These are phyloP conservation scores for Dallia pectoralis DNA, from an alignment of 2,797 vertebrate species.

Conservation along the genomic window DNA sequence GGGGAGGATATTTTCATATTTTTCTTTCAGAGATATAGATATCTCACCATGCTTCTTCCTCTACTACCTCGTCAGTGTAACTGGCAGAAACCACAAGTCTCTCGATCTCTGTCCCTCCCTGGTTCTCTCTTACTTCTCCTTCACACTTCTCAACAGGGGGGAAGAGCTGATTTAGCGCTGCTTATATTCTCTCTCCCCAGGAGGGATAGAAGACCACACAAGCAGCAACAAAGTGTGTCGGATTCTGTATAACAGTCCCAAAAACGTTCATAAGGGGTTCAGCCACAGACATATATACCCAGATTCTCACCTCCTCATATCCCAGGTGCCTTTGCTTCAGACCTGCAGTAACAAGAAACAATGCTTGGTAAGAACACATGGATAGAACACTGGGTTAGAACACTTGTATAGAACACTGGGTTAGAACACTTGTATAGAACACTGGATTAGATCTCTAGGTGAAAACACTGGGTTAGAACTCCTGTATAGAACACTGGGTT, in stretches of 20 bases:
- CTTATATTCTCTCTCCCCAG: not conserved
- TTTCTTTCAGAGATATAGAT: not conserved
- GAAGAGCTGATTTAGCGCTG: constrained; percentile 9
- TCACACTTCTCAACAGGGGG: constrained; percentile 18
- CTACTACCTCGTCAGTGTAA: not conserved
- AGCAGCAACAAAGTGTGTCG: not conserved
- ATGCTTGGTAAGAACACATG: not conserved
- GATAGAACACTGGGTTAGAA: not conserved
- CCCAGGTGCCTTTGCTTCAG: constrained; percentile 66
- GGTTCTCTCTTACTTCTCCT: not conserved
- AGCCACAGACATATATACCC: not conserved
- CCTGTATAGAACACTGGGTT: too few species aligned
- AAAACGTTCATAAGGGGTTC: not conserved
- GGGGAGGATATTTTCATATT: not conserved
- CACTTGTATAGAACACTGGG: not conserved
- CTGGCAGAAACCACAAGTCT: constrained; percentile 6
- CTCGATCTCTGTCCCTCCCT: not conserved
- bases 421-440: not conserved
- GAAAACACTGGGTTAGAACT: too few species aligned
- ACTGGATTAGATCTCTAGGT: too few species aligned
- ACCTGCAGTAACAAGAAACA: constrained; percentile 40
- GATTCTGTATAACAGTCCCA: not conserved
- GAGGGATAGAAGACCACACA: not conserved
- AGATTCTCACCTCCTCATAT: constrained; percentile 67
- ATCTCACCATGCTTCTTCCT: not conserved